Evolutionary conservation across 1,140 invertebrate genomes (phyloP), one percentile per base, ranked within the genome.

Genomic region (Colletes latitarsis): DNA sequence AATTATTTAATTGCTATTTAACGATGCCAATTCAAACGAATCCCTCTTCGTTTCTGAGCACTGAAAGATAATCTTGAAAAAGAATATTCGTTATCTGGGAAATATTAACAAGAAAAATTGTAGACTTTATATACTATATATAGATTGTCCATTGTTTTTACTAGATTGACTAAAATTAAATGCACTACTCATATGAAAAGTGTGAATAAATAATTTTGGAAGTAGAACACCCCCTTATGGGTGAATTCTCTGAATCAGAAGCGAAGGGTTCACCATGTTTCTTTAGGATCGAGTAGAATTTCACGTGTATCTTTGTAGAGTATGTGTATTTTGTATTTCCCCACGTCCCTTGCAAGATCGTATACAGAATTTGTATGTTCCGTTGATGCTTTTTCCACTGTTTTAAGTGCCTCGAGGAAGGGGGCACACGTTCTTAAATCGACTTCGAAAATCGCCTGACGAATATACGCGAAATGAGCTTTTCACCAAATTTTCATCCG

Each of bases 391-490:
- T 15, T 60, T 60, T 75, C 21, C 41, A 46, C 43, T 49, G 67
- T 15, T 63, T 63, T 4, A 30, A 55, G 19, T 14, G 14, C 68
- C 53, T 62, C 39, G 76, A 72, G 68, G 49, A 49, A 78, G 10
- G 58, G 58, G 68, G 68, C 76, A 78, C 76, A 78, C 76, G 55
- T 46, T 72, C 68, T 30, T 15, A n/a, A 8, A 15, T n/a, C 63
- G 63, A n/a, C 17, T 30, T 30, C 30, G 30, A 30, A 30, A 30
- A 30, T 30, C 30, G 30, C 2, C 30, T 30, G 30, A 30, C 3
- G 15, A 39, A 39, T 39, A 57, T n/a, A 39, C 30, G 41, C 14
- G 6, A 63, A 57, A n/a, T 43, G 15, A 43, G 39, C 39, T 43
- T 41, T 63, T 52, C 52, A 14, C 14, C 52, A 12, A 12, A 10